These are phyloP conservation scores for Metridium senile DNA, from an alignment of 92 coral and sea anemone genomes.

Conservation along the genomic window DNA sequence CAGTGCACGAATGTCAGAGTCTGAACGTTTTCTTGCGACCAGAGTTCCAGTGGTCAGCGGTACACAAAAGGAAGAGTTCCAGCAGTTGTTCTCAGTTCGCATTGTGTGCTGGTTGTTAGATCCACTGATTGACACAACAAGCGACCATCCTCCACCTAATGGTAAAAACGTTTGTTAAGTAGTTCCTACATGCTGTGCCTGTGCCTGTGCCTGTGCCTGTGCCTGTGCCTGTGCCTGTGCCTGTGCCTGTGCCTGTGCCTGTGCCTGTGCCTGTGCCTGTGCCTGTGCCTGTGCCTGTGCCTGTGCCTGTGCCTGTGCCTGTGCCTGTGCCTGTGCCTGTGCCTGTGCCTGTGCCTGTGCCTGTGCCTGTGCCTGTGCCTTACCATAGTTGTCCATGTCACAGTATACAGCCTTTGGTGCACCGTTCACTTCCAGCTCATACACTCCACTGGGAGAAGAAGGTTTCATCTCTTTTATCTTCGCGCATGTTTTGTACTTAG, in stretches of 20 bases:
- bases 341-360: no score
- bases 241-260: not conserved
- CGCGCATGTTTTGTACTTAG: constrained; percentile 3
- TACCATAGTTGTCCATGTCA: constrained; percentile 16
- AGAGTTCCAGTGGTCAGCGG: constrained; percentile 28
- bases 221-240: no score
- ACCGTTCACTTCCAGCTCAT: constrained; percentile 11
- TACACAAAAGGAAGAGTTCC: constrained; percentile 19
- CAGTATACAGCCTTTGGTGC: not conserved
- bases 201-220: no score
- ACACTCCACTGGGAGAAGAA: constrained; percentile 9
- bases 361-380: no score
- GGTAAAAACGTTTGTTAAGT: not conserved
- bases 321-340: no score
- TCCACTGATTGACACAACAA: constrained; percentile 18
- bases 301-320: no score
- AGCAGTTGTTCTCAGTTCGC: constrained; percentile 31
- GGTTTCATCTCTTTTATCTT: constrained; percentile 10
- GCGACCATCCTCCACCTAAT: constrained; percentile 36
- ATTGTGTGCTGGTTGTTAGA: constrained; percentile 1
- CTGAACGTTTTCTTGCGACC: constrained; percentile 9
- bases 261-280: no score
- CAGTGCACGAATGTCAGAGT: constrained; percentile 21
- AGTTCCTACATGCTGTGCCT: not conserved
- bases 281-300: no score